Evolutionary conservation across 2,888 invertebrate species (phyloP), one percentile per base, ranked within the genome.

Genomic region (Harmothoe impar): DNA sequence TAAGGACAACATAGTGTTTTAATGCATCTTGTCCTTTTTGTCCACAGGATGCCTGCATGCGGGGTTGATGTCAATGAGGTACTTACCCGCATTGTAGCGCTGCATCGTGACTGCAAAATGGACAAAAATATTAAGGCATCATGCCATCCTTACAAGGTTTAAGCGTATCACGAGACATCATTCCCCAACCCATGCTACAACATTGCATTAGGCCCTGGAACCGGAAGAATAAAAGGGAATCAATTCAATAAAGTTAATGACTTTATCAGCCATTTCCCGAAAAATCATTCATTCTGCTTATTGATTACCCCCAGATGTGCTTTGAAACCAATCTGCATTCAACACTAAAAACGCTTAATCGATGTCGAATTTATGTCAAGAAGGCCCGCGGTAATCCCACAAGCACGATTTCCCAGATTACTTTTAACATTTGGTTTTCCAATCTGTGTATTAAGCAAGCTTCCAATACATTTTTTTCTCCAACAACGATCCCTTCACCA

Each of bases 281-380:
- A 62, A 62, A 62, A 62, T 62, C 20, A 3, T n/a, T 62, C 62
- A 12, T 62, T 62, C 23, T 62, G 62, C 5, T 62, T 62, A 62
- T 62, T 62, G 62, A 62, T 62, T 62, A 62, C 62, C 62, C 23
- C 3, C 62, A n/a, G 23, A 20, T n/a, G 62, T 62, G 62, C 62
- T 62, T 62, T 62, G 62, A 62, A 62, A 62, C 62, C 62, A 62
- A 62, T 62, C 62, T 62, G 62, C 20, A 62, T 62, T 62, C n/a
- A 62, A n/a, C n/a, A n/a, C 15, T n/a, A 62, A 62, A 62, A 62
- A 62, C 62, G 15, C 62, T 62, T 62, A 62, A 62, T 62, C 62
- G 62, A 62, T 62, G 62, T 62, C n/a, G 62, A 62, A 62, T 62
- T 62, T 62, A 62, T 62, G 62, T 62, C 62, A 62, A 62, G 62